Evolutionary conservation across 2,888 invertebrate genomes (phyloP).

Genomic region (Melanchra persicariae): DNA sequence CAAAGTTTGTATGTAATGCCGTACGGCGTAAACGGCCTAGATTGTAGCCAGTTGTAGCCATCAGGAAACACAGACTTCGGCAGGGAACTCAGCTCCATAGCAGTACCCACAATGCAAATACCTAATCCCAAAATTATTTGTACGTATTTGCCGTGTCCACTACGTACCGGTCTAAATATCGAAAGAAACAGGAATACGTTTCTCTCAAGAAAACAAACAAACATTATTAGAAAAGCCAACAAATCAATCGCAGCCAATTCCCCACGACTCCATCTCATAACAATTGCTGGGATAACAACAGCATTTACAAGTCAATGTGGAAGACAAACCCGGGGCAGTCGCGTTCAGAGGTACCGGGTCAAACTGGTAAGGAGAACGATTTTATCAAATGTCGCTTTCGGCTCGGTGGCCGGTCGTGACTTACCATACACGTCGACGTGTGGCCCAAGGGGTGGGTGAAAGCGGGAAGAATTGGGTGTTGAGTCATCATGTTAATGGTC

Average conservation of each 20-base stretch:
- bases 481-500: constrained; percentile 8
- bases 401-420: constrained; percentile 89
- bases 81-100: too few relatives aligned
- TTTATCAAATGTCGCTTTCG: constrained; percentile 88
- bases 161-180: too few relatives aligned
- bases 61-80: too few relatives aligned
- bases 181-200: not conserved
- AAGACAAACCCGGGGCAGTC: constrained; percentile 77
- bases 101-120: too few relatives aligned
- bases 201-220: not conserved
- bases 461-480: constrained; percentile 49
- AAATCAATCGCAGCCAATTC: constrained; percentile 38
- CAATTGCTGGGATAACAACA: constrained; percentile 59
- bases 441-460: constrained; percentile 57
- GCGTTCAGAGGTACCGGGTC: constrained; percentile 82
- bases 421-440: constrained; percentile 84
- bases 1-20: too few relatives aligned
- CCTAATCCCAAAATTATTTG: too few relatives aligned
- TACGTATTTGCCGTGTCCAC: too few relatives aligned
- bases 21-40: too few relatives aligned
- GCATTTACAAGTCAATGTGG: constrained; percentile 69
- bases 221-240: constrained; percentile 23
- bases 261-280: constrained; percentile 11
- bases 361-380: constrained; percentile 86
- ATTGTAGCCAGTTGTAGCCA: too few relatives aligned